A percentile compares a stretch with the other conserved stretches of the same genome.
Conservation (phyloP, 1,140 invertebrate species). For the Caenorhabditis tropicalis region DNA sequence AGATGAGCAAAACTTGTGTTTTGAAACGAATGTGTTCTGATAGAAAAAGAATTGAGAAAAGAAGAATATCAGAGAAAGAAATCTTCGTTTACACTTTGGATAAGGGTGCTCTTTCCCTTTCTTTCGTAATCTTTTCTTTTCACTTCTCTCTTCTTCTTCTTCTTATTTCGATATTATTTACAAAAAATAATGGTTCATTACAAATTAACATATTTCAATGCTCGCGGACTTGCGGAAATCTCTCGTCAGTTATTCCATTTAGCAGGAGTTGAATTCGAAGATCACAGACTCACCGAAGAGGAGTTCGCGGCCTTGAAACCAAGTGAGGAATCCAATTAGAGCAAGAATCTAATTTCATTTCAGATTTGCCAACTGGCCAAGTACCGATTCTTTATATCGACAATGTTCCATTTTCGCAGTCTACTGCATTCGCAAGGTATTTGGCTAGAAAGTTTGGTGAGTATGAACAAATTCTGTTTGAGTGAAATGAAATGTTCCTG, state of each 20-base stretch:
- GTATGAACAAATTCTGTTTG: background rate
- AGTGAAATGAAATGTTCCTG: background rate
- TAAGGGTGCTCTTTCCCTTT: background rate
- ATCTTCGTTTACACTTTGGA: background rate
- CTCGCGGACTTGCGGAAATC: constrained; percentile 11
- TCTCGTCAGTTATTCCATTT: constrained; percentile 28
- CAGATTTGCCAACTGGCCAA: background rate
- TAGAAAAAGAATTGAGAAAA: background rate
- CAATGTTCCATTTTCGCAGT: background rate
- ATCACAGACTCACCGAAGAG: background rate
- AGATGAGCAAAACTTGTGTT: no score
- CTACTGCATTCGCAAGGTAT: background rate
- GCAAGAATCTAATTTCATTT: background rate
- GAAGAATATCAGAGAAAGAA: background rate
- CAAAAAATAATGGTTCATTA: background rate
- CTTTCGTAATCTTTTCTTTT: background rate
- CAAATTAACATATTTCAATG: constrained; percentile 29
- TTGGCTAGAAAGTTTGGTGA: background rate
- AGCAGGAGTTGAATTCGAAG: background rate
- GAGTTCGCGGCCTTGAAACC: background rate
- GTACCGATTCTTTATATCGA: background rate
- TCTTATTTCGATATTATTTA: background rate
- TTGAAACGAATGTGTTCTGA: no score
- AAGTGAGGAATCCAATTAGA: background rate
- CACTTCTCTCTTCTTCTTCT: background rate